Base-by-base conservation (phyloP, 2,113 vertebrate genomes). In the Melanerpes aurifrons region DNA sequence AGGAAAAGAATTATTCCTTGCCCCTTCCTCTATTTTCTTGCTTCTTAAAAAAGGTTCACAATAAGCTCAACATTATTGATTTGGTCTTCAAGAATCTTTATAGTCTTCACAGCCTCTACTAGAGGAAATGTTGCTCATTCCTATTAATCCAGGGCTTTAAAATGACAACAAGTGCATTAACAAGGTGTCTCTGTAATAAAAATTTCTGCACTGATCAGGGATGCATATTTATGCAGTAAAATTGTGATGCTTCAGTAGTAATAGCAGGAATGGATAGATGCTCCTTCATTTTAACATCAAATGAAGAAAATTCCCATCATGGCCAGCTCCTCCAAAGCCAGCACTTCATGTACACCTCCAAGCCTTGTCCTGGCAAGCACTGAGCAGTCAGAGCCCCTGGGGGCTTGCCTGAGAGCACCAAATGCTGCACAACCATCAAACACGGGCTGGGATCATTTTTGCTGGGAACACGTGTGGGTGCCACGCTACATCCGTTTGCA, bases 121-220 rank as follows among this genome's bases (percentile, higher is more conserved):
- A 58, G 29, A 75, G 58, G 85, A 92, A 92, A 86, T 37, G 20
- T 11, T 91, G 48, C 75, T 86, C 85, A 35, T 59, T 74, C 66
- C 91, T 91, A 78, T 88, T 89, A 89, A 91, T 75, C 82, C 73
- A 86, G 66, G 82, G 78, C 62, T 92, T 92, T 10, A 78, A 96
- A 93, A 81, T 72, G 82, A 91, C 68, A 76, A 78, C 50, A 73
- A 86, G n/a, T 63, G 40, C 63, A 86, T 89, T 83, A 95, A 92
- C 0, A 3, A 93, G 37, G 79, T 83, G 72, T 12, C 53, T 85
- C 64, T 37, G 68, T 19, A 91, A 74, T 68, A 80, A 61, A 45
- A 32, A 66, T 29, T 2, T 18, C 56, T 31, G 57, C 76, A 14
- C 10, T 66, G 79, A 74, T 53, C 57, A 80, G 58, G 31, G 69